These are phyloP conservation scores for Shinisaurus crocodilurus DNA, from an alignment of 2,113 vertebrate species.

Conservation along the genomic window DNA sequence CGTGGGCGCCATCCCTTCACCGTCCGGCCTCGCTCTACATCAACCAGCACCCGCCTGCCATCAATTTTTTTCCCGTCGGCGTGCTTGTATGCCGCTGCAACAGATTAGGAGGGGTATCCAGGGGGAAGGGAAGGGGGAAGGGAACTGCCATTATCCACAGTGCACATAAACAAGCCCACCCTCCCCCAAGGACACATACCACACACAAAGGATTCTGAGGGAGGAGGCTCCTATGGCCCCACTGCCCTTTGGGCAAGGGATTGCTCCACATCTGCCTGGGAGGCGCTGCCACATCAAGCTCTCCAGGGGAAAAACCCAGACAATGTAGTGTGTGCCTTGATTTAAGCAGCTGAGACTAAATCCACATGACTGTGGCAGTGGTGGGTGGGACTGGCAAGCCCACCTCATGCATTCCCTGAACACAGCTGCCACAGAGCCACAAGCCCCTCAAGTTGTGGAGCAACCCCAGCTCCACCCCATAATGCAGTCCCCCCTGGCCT, in stretches of 20 bases:
- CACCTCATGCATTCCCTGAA: not conserved
- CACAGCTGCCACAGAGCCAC: not conserved
- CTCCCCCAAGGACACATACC: constrained; percentile 34
- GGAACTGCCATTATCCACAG: constrained; percentile 45
- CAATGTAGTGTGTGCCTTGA: not conserved
- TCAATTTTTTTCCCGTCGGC: constrained; percentile 96
- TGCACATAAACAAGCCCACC: constrained; percentile 22
- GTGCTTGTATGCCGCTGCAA: constrained; percentile 94
- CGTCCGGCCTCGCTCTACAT: constrained; percentile 92
- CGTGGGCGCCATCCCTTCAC: constrained; percentile 94
- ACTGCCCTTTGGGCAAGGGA: constrained; percentile 1
- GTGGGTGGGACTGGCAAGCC: not conserved
- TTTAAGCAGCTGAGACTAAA: not conserved
- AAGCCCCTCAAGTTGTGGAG: constrained; percentile 20
- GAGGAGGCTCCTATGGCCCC: constrained; percentile 15
- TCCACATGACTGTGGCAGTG: not conserved
- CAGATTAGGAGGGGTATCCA: constrained; percentile 64
- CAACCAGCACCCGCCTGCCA: constrained; percentile 89
- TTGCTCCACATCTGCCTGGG: constrained; percentile 13
- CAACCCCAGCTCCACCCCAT: constrained; percentile 14
- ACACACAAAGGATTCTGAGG: constrained; percentile 4
- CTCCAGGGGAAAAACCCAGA: not conserved
- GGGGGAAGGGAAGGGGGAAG: constrained; percentile 62
- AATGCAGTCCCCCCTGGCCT: not conserved
- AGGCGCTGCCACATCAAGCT: not conserved